These are phyloP conservation scores for Panthera leo DNA, from an alignment of 2,113 vertebrate species.

Conservation along the genomic window DNA sequence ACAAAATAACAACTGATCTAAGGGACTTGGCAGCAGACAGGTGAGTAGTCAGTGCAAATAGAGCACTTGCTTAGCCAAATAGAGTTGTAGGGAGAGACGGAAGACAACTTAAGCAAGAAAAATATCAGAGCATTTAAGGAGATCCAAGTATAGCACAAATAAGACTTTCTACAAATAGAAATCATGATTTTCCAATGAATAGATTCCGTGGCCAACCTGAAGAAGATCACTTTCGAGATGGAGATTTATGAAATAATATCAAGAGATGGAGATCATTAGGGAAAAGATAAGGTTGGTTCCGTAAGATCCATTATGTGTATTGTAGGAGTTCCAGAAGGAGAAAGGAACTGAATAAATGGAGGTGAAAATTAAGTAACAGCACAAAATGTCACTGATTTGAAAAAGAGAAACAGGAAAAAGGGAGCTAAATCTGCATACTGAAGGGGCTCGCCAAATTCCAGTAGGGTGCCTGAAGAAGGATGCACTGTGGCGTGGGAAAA, in stretches of 20 bases:
- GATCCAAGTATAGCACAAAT: neutral
- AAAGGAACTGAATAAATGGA: neutral
- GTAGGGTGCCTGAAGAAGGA: neutral
- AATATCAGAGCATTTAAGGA: neutral
- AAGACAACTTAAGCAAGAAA: neutral
- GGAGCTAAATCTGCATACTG: neutral
- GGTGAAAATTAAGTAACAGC: neutral
- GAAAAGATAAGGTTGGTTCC: neutral
- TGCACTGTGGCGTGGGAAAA: neutral
- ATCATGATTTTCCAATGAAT: neutral
- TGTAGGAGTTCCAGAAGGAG: constrained; percentile 1
- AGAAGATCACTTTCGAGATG: neutral
- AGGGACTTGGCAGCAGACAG: neutral
- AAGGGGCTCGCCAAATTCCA: neutral
- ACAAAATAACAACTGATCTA: neutral
- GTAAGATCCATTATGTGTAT: neutral
- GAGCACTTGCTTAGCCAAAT: neutral
- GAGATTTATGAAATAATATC: neutral
- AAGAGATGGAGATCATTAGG: neutral
- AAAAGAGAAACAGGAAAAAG: neutral
- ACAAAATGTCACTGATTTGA: neutral
- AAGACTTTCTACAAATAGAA: constrained; percentile 8
- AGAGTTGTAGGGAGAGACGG: neutral
- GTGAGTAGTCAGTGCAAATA: neutral
- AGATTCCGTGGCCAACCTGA: neutral